Conservation (phyloP, 2,797 vertebrate species). For the Ambastaia sidthimunki region DNA sequence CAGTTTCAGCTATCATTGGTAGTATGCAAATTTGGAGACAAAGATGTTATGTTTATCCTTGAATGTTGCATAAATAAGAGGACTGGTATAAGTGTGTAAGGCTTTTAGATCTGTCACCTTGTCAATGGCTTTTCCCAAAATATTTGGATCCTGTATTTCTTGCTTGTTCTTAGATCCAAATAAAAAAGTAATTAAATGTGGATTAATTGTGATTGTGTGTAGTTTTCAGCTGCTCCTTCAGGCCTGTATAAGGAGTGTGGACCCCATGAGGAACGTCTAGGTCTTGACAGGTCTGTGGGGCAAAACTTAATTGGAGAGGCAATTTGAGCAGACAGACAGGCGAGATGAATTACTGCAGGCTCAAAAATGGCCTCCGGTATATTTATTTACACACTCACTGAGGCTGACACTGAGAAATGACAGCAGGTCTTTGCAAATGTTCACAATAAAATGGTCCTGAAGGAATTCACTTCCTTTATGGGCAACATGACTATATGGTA, state of each 20-base stretch:
- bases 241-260: constrained; percentile 46
- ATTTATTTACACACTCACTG: constrained; percentile 49
- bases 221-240: constrained; percentile 25
- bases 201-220: constrained; percentile 55
- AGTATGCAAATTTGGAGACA: too few species aligned
- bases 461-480: constrained; percentile 41
- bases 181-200: too few species aligned
- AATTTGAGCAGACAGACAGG: constrained; percentile 63
- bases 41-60: too few species aligned
- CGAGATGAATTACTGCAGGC: constrained; percentile 66
- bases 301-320: constrained; percentile 60
- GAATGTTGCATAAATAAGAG: too few species aligned
- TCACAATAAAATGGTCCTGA: constrained; percentile 46
- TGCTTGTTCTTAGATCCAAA: too few species aligned
- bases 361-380: constrained; percentile 62
- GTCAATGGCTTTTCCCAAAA: too few species aligned
- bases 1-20: too few species aligned
- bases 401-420: constrained; percentile 55
- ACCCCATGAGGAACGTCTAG: constrained; percentile 53
- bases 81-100: too few species aligned
- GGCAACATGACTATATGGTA: constrained; percentile 21
- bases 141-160: too few species aligned
- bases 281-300: constrained; percentile 52
- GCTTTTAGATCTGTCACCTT: too few species aligned
- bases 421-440: constrained; percentile 52